phyloP scores from a whole-genome alignment of 2,888 invertebrate genomes.

The Lycaena phlaeas region DNA sequence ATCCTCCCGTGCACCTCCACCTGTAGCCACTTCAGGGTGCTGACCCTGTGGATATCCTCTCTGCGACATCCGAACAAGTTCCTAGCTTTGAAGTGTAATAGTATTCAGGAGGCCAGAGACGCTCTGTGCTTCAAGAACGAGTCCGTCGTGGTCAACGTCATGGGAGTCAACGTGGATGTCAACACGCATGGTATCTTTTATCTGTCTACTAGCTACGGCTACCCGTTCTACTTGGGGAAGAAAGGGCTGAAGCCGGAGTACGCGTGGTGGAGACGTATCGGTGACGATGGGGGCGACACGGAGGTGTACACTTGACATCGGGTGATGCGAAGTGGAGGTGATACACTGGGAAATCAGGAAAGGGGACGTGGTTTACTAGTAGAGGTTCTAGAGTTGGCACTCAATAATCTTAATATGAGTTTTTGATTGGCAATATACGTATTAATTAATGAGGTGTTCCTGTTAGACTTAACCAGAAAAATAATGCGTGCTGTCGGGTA shows the following conservation, averaged over 20 bases:
- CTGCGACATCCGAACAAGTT: conserved; percentile 47
- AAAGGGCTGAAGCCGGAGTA: conserved; percentile 45
- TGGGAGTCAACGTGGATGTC: conserved; percentile 40
- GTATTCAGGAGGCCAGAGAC: conserved; percentile 52
- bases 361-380: not conserved
- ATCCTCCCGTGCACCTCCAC: conserved; percentile 47
- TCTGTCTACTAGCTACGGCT: conserved; percentile 41
- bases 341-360: too few relatives aligned
- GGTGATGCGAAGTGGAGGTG: not conserved
- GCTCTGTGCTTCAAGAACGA: conserved; percentile 37
- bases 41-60: conserved; percentile 44
- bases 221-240: conserved; percentile 48
- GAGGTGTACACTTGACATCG: conserved; percentile 43
- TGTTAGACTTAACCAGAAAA: too few relatives aligned
- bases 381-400: too few relatives aligned
- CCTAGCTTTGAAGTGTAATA: conserved; percentile 43
- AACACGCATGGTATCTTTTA: conserved; percentile 47
- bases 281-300: conserved; percentile 39
- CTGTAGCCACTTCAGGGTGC: conserved; percentile 55
- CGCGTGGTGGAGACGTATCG: conserved; percentile 43
- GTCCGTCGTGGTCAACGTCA: conserved; percentile 37
- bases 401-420: too few relatives aligned
- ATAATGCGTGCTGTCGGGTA: too few relatives aligned
- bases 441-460: not conserved
- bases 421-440: too few relatives aligned